Base-by-base conservation (phyloP, 1,140 invertebrate species). In the Chironomus tepperi region DNA sequence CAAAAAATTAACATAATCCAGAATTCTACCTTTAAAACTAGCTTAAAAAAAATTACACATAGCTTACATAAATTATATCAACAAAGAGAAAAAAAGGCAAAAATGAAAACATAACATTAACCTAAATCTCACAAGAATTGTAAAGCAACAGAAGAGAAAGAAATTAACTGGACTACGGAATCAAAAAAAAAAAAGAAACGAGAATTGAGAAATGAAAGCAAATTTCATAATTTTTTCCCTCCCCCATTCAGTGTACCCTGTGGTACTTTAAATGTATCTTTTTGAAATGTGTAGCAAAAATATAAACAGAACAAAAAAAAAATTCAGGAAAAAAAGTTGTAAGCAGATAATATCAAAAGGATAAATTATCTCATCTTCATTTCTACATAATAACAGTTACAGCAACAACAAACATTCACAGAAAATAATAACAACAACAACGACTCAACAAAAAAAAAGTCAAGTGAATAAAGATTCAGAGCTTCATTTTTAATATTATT, bases 321-420 rank as follows among this genome's bases (percentile, higher is more conserved):
- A 34, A 34, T 34, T 34, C 24, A 34, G 24, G 5, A 34, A 34
- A 34, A 34, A 34, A 34, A 34, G 24, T 34, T 57, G 12, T 57
- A 57, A 57, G 47, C 47, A 57, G 47, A 57, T 57, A 57, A 21
- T 70, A 70, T 70, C 16, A 70, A 70, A 70, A 70, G 65, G 65
- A 70, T 70, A 70, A 70, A 70, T 70, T 70, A 70, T 70, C 65
- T 70, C 65, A 70, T 16, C 65, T 57, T n/a, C 9, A 12, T 57
- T 57, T 12, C 9, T 10, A n/a, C 47, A 57, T 57, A 57, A 57
- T 12, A 19, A 18, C 7, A 70, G 65, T 67, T 67, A 18, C 16
- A n/a, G 43, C 43, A 47, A 34, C 24, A 34, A 34, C 24, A 34
- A 34, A 34, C 24, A 34, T 34, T 34, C 5, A 34, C 24, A 34